Base-by-base conservation (phyloP, 2,113 vertebrate species). In the Coreoperca whiteheadi region DNA sequence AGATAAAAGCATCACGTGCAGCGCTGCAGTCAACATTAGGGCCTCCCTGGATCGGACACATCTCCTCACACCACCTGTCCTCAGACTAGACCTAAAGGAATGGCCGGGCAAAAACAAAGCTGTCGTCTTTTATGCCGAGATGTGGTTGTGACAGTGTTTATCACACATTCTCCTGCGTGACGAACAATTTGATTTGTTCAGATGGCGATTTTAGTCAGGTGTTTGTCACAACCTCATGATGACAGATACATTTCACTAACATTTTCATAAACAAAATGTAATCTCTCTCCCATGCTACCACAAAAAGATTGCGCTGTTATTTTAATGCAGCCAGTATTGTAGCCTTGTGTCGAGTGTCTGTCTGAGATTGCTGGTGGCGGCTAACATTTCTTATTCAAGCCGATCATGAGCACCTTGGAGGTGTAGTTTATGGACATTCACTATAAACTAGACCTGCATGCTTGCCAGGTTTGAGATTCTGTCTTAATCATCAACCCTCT, bases 1-100 rank as follows among this genome's bases (percentile, higher is more conserved):
- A 2, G 10, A 67, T 73, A 30, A 59, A 72, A 64, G 75, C 43
- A 1, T 54, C 91, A 91, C 74, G 64, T 90, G 91, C 78, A 50
- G 20, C 4, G 0, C 39, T 59, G 20, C 28, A 1, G 57, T 70
- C 75, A 3, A 48, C 81, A 63, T 77, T 71, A 54, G 46, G 28
- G 37, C 50, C 70, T 43, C 43, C 37, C 56, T 59, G 60, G 43
- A 4, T 64, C 64, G 37, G 59, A 25, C 8, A 16, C 41, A 28
- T 25, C 41, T 72, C 34, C 10, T 67, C n/a, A 1, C 4, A 12
- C 1, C 61, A 59, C 61, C 63, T 53, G 50, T 66, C 67, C 51
- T 59, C 65, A 61, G 41, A 50, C 34, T 21, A 11, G 77, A 88
- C 66, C 0, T 8, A 51, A 73, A 60, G 61, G 15, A 63, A 81